Percentiles rank a stretch among this genome's conserved stretches.
Conservation (phyloP, 2,113 vertebrate species). For the Brachypteracias leptosomus region DNA sequence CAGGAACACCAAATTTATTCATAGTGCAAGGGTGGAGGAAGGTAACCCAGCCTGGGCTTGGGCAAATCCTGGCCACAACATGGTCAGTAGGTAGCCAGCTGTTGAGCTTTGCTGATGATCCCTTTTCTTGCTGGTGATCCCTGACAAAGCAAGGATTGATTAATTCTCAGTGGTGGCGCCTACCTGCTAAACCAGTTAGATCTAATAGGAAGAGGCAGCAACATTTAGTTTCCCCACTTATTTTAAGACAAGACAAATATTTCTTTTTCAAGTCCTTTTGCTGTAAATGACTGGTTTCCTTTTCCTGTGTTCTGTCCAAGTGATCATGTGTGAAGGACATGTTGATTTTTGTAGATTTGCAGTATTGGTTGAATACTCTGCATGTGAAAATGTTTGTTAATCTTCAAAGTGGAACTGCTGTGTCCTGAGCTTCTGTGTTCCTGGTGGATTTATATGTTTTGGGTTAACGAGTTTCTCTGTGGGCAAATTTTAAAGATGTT, state of each 20-base stretch:
- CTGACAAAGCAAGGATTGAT: neutral
- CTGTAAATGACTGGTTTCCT: neutral
- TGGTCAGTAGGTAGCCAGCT: accelerated
- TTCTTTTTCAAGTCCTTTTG: neutral
- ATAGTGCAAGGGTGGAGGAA: accelerated
- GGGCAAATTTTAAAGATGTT: neutral
- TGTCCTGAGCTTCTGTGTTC: neutral
- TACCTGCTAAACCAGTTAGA: neutral
- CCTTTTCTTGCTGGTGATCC: neutral
- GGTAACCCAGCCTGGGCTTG: neutral
- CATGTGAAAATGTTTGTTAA: neutral
- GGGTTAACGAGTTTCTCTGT: neutral
- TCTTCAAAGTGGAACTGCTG: neutral
- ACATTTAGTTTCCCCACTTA: neutral
- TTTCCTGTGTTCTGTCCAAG: neutral
- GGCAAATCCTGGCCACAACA: accelerated
- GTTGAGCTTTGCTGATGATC: neutral
- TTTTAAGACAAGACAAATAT: neutral
- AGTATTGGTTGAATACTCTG: neutral
- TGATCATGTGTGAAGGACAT: neutral
- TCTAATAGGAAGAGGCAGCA: neutral
- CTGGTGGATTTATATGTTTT: neutral
- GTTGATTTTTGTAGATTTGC: neutral
- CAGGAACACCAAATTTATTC: neutral
- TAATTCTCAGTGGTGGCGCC: neutral